phyloP scores from a whole-genome alignment of 2,888 invertebrate genomes.

The Physocephala rufipes region DNA sequence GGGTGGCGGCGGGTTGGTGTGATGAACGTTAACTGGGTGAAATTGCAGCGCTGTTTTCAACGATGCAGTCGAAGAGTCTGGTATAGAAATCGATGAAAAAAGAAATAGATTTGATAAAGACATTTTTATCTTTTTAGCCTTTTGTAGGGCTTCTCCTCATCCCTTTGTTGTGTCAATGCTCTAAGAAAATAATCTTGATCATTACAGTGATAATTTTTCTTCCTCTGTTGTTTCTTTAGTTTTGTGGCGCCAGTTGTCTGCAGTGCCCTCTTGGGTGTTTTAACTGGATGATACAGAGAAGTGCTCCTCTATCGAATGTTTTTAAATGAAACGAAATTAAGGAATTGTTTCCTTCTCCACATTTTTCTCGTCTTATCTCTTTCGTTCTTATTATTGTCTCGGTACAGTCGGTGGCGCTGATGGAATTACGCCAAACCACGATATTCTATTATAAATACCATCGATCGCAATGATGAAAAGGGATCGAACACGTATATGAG shows the following conservation, averaged over 20 bases:
- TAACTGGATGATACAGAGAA: no score
- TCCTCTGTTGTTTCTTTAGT: not conserved
- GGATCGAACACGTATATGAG: not conserved
- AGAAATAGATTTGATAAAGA: no score
- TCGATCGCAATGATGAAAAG: not conserved
- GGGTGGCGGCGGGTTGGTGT: no score
- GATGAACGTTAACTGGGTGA: no score
- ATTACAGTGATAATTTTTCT: not conserved
- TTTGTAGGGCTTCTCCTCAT: not conserved
- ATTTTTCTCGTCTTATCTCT: no score
- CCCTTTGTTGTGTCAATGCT: not conserved
- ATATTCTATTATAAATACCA: not conserved
- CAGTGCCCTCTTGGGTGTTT: constrained; percentile 3
- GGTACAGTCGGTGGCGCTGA: constrained; percentile 31
- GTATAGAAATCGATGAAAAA: not conserved
- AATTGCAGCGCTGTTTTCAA: constrained; percentile 31
- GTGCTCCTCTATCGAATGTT: no score
- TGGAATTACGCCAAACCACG: constrained; percentile 35
- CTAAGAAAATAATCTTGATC: not conserved
- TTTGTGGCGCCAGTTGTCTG: constrained; percentile 25
- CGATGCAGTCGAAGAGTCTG: constrained; percentile 26
- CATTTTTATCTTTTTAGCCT: no score
- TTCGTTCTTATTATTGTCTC: not conserved
- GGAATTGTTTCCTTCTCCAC: not conserved
- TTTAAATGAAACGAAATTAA: not conserved